Percentiles rank a stretch among this genome's conserved stretches.
phyloP scores from a whole-genome alignment of 2,888 invertebrate genomes.

The Stomorhina lunata region DNA sequence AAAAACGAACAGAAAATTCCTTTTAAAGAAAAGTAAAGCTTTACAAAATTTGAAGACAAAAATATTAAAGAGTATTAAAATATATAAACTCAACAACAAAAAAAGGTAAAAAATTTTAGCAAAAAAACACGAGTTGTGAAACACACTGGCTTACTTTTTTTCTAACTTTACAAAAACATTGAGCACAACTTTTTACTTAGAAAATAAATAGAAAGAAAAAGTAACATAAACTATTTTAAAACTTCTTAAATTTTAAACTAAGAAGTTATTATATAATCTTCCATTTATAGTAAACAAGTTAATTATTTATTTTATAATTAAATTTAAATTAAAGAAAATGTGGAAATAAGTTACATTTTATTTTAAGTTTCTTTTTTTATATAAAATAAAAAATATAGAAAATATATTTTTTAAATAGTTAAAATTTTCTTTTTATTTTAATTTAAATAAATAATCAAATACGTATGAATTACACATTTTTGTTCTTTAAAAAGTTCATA shows the following conservation, averaged over 20 bases:
- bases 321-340: conserved; percentile 9
- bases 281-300: conserved; percentile 67
- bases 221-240: conserved; percentile 49
- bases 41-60: conserved; percentile 34
- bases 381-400: conserved; percentile 40
- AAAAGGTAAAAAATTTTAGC: conserved; percentile 59
- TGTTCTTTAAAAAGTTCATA: background rate
- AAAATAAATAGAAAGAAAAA: conserved; percentile 42
- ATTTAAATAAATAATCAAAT: conserved; percentile 21
- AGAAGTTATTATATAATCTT: conserved; percentile 57
- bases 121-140: conserved; percentile 64
- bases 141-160: conserved; percentile 65
- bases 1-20: conserved; percentile 10
- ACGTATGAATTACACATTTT: conserved; percentile 16
- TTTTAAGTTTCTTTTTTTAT: conserved; percentile 9
- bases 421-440: conserved; percentile 12
- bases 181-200: conserved; percentile 53
- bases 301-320: conserved; percentile 65
- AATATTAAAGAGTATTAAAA: conserved; percentile 18
- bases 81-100: conserved; percentile 40
- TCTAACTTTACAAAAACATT: conserved; percentile 53
- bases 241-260: conserved; percentile 65
- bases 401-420: conserved; percentile 31
- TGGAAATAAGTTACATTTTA: background rate
- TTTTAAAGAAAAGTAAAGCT: conserved; percentile 56